Conservation (phyloP, 2,113 vertebrate species). For the Gymnorhina tibicen region DNA sequence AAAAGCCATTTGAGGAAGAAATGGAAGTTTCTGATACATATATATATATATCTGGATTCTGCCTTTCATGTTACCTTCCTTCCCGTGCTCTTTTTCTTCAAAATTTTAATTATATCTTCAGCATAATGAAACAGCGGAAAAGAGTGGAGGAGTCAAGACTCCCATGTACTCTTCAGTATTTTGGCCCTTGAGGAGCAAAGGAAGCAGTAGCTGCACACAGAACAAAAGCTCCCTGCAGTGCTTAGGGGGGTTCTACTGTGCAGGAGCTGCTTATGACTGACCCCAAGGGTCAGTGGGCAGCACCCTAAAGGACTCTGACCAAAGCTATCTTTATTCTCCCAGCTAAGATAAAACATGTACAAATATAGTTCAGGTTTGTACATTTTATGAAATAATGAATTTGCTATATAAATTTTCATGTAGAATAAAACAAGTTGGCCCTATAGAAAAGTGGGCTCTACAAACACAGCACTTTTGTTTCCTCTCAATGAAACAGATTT, state of each 20-base stretch:
- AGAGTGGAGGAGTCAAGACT: background rate
- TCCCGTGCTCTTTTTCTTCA: background rate
- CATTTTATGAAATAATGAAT: background rate
- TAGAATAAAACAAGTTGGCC: background rate
- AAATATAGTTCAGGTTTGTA: background rate
- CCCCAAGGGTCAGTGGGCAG: background rate
- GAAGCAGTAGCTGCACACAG: background rate
- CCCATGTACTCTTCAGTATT: background rate
- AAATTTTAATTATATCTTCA: background rate
- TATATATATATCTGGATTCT: background rate
- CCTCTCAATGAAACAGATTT: background rate
- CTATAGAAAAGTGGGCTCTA: background rate
- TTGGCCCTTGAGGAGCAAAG: background rate
- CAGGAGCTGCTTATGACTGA: background rate
- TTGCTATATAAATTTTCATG: background rate
- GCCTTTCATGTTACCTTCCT: background rate
- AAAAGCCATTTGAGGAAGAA: background rate
- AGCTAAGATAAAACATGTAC: background rate
- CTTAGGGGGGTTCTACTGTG: accelerated
- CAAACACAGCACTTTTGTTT: background rate
- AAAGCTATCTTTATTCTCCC: background rate
- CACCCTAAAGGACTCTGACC: background rate
- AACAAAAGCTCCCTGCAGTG: background rate
- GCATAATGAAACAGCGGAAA: background rate
- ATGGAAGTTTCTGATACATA: background rate